phyloP scores from a whole-genome alignment of 2,888 invertebrate species.

The Coelinius sp. region DNA sequence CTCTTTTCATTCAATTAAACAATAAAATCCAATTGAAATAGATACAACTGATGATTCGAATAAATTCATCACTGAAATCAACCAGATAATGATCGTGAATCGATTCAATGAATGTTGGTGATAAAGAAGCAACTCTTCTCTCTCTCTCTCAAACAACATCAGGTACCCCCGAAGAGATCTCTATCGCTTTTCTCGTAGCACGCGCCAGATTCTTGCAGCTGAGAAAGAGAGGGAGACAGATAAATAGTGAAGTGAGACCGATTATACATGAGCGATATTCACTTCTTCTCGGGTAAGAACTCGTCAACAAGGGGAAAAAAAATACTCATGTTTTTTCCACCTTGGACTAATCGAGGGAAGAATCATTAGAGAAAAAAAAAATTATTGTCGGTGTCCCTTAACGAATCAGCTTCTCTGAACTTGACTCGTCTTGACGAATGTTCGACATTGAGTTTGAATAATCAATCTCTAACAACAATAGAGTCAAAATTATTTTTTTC shows the following conservation, averaged over 20 bases:
- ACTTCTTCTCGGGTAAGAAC: not conserved
- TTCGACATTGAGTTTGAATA: slow-evolving; percentile 48
- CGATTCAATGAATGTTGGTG: slow-evolving; percentile 36
- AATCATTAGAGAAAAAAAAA: not conserved
- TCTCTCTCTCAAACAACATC: not conserved
- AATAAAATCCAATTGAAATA: not conserved
- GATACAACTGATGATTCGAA: not conserved
- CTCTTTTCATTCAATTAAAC: not conserved
- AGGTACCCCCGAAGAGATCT: slow-evolving; percentile 26
- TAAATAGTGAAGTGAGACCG: slow-evolving; percentile 7
- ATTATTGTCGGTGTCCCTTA: not conserved
- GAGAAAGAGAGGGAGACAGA: not conserved
- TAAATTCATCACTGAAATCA: slow-evolving; percentile 21
- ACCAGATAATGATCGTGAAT: slow-evolving; percentile 29
- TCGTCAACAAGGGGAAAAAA: slow-evolving; percentile 18
- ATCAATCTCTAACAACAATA: slow-evolving; percentile 41
- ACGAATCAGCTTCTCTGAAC: not conserved
- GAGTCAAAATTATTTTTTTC: not conserved
- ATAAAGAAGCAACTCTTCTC: slow-evolving; percentile 20
- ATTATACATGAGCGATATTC: slow-evolving; percentile 22
- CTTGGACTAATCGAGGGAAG: not conserved
- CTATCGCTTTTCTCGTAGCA: slow-evolving; percentile 32
- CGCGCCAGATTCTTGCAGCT: slow-evolving; percentile 22
- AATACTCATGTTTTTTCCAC: slow-evolving; percentile 43
- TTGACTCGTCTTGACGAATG: slow-evolving; percentile 23